These are phyloP conservation scores for Malachius bipustulatus DNA, from an alignment of 2,888 invertebrate genomes.

Conservation along the genomic window DNA sequence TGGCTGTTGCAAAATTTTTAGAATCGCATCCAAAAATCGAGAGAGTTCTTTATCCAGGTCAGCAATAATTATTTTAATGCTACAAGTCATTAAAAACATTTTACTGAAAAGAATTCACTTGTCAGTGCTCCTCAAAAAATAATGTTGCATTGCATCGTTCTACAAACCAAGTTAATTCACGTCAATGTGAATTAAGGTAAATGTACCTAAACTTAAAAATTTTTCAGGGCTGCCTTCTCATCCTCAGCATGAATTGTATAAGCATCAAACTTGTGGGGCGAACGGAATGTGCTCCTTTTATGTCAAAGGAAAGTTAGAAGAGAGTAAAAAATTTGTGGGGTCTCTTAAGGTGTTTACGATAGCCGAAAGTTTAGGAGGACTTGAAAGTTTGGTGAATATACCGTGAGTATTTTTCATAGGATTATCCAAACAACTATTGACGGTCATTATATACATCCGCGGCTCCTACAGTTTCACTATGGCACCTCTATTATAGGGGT, in stretches of 20 bases:
- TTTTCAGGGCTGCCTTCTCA: slow-evolving; percentile 59
- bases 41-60: slow-evolving; percentile 68
- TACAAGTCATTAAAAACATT: too few relatives aligned
- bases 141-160: too few relatives aligned
- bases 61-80: too few relatives aligned
- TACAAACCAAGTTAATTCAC: too few relatives aligned
- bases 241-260: slow-evolving; percentile 65
- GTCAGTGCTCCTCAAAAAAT: too few relatives aligned
- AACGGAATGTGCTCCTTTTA: slow-evolving; percentile 85
- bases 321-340: slow-evolving; percentile 58
- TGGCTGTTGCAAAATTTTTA: slow-evolving; percentile 65
- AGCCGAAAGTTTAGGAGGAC: slow-evolving; percentile 87
- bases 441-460: too few relatives aligned
- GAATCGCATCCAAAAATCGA: slow-evolving; percentile 61
- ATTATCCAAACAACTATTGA: too few relatives aligned
- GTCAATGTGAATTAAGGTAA: too few relatives aligned
- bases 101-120: too few relatives aligned
- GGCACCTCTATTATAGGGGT: too few relatives aligned
- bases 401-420: slow-evolving; percentile 52
- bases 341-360: slow-evolving; percentile 63
- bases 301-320: slow-evolving; percentile 57
- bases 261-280: slow-evolving; percentile 68
- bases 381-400: slow-evolving; percentile 80
- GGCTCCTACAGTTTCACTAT: too few relatives aligned
- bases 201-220: too few relatives aligned